Evolutionary conservation across 2,888 invertebrate genomes (phyloP).

Genomic region (Synergus gifuensis): DNA sequence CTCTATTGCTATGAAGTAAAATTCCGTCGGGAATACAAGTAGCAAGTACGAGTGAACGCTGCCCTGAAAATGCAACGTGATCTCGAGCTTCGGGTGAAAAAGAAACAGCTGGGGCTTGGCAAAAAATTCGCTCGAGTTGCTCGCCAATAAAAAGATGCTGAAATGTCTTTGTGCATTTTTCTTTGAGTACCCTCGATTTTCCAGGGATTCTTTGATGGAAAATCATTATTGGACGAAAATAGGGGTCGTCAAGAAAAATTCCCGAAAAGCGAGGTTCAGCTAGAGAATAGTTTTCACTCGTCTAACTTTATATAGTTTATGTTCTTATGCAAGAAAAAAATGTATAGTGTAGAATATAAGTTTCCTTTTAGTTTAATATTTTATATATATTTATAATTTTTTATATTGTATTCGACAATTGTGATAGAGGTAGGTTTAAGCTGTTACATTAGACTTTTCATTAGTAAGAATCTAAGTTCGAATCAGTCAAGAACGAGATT

Average conservation of each 20-base stretch:
- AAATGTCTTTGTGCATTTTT: conserved; percentile 39
- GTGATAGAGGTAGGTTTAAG: too few relatives aligned
- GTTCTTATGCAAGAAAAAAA: too few relatives aligned
- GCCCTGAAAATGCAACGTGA: conserved; percentile 29
- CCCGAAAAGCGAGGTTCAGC: not conserved
- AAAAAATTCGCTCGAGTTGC: conserved; percentile 15
- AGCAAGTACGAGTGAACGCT: conserved; percentile 18
- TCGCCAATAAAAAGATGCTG: conserved; percentile 28
- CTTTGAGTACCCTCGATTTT: conserved; percentile 27
- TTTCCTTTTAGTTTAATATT: too few relatives aligned
- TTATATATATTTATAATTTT: too few relatives aligned
- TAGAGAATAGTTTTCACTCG: not conserved
- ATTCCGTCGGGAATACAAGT: conserved; percentile 14
- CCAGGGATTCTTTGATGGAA: conserved; percentile 24
- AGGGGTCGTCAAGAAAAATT: not conserved
- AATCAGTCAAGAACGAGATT: not conserved
- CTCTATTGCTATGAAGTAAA: conserved; percentile 31
- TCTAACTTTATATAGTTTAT: not conserved
- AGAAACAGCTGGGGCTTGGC: conserved; percentile 29
- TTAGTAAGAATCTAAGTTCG: too few relatives aligned
- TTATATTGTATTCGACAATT: too few relatives aligned
- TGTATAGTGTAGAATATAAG: too few relatives aligned
- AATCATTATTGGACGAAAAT: conserved; percentile 6
- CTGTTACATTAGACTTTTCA: too few relatives aligned
- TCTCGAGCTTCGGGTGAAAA: conserved; percentile 25